Evolutionary conservation across 1,140 invertebrate species (phyloP).

Genomic region (Whitmania pigra): DNA sequence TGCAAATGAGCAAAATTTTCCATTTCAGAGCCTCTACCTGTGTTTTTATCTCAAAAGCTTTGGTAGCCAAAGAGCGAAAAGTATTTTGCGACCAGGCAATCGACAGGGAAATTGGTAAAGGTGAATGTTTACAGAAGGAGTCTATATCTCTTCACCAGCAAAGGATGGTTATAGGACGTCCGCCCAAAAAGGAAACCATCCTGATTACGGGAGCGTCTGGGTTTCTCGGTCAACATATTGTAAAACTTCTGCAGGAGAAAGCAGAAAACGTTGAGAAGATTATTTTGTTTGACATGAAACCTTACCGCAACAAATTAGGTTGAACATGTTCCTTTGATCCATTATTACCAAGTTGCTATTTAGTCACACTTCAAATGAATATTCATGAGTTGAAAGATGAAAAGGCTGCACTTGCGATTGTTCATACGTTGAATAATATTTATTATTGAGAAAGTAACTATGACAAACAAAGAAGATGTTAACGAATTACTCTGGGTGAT

Average conservation of each 20-base stretch:
- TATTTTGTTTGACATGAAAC: conserved; percentile 49
- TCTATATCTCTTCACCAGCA: not conserved
- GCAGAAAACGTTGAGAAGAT: conserved; percentile 48
- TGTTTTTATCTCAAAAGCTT: too few species aligned
- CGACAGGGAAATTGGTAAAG: not conserved
- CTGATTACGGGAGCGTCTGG: conserved; percentile 50
- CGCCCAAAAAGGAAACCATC: conserved; percentile 24
- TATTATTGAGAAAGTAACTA: not conserved
- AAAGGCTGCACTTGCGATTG: not conserved
- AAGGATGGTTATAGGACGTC: conserved; percentile 5
- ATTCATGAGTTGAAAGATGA: not conserved
- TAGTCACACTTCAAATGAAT: not conserved
- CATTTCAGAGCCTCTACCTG: too few species aligned
- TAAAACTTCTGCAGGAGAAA: conserved; percentile 47
- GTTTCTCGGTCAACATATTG: conserved; percentile 55
- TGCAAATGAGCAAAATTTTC: too few species aligned
- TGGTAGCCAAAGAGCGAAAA: conserved; percentile 11
- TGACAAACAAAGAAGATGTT: too few species aligned
- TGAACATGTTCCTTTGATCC: conserved; percentile 5
- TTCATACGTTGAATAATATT: not conserved
- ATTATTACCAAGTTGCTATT: not conserved
- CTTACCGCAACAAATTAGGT: conserved; percentile 48
- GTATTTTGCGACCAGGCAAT: not conserved
- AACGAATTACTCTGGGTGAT: too few species aligned
- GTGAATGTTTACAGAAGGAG: too few species aligned